Evolutionary conservation across 2,888 invertebrate species (phyloP).

Genomic region (Leptinotarsa peninsularis): DNA sequence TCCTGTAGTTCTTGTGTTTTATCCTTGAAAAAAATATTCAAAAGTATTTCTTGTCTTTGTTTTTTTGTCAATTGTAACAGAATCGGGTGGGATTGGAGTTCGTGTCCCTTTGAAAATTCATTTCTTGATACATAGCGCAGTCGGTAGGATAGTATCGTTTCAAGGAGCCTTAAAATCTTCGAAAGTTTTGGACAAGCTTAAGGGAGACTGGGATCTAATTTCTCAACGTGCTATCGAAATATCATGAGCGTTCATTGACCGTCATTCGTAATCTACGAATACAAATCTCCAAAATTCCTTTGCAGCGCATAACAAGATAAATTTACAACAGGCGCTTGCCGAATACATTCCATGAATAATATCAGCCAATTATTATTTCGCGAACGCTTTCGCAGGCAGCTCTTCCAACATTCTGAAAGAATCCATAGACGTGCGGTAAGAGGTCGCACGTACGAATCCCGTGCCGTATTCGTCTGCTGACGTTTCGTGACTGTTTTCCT

Average conservation of each 20-base stretch:
- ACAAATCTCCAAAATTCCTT: too few relatives aligned
- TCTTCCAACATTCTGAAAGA: constrained; percentile 21
- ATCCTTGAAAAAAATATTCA: too few relatives aligned
- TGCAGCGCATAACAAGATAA: background rate
- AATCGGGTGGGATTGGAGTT: too few relatives aligned
- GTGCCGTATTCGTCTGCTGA: constrained; percentile 51
- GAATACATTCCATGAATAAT: background rate
- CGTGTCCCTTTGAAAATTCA: too few relatives aligned
- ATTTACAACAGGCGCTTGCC: background rate
- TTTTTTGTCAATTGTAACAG: too few relatives aligned
- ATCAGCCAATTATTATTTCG: background rate
- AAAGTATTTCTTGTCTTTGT: too few relatives aligned
- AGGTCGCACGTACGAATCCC: constrained; percentile 53
- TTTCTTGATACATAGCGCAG: background rate
- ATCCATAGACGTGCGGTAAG: constrained; percentile 41
- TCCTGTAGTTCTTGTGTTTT: too few relatives aligned
- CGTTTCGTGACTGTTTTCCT: constrained; percentile 48
- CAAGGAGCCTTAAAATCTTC: background rate
- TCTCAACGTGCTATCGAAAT: too few relatives aligned
- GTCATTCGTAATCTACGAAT: too few relatives aligned
- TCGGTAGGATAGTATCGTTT: background rate
- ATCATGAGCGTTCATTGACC: too few relatives aligned
- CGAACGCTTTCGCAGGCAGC: background rate
- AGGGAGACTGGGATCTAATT: too few relatives aligned
- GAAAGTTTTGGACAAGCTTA: too few relatives aligned